phyloP scores from a whole-genome alignment of 2,113 vertebrate genomes.

The Silurus glanis region DNA sequence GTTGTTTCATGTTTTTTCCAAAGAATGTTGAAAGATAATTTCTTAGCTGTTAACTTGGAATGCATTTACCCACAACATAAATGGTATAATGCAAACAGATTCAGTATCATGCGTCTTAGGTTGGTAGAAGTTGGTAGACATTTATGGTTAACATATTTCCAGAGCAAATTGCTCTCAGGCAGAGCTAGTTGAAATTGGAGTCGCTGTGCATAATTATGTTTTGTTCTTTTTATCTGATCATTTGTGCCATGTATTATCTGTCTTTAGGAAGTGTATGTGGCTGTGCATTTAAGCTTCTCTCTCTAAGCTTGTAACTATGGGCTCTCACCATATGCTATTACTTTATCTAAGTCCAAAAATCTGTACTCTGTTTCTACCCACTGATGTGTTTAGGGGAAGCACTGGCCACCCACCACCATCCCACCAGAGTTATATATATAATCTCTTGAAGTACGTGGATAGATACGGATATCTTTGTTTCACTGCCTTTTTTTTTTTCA shows the following conservation, averaged over 20 bases:
- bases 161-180: neutral
- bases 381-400: neutral
- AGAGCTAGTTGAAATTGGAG: neutral
- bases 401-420: neutral
- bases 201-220: neutral
- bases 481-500: neutral
- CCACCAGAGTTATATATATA: slow-evolving; percentile 7
- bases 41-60: neutral
- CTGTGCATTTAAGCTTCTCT: neutral
- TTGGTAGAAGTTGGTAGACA: neutral
- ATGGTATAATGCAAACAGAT: neutral
- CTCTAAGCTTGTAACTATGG: neutral
- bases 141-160: neutral
- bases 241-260: slow-evolving; percentile 12
- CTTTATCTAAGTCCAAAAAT: slow-evolving; percentile 23
- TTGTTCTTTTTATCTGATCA: slow-evolving; percentile 19
- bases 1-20: too few species aligned
- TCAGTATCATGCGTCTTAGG: neutral
- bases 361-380: slow-evolving; percentile 21
- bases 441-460: neutral
- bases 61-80: neutral
- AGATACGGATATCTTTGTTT: slow-evolving; percentile 6
- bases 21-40: neutral
- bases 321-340: slow-evolving; percentile 36
- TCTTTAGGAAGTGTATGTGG: slow-evolving; percentile 16